A percentile compares a stretch with the other conserved stretches of the same genome.
Conservation (phyloP, 2,888 invertebrate genomes). For the Acholoe squamosa region DNA sequence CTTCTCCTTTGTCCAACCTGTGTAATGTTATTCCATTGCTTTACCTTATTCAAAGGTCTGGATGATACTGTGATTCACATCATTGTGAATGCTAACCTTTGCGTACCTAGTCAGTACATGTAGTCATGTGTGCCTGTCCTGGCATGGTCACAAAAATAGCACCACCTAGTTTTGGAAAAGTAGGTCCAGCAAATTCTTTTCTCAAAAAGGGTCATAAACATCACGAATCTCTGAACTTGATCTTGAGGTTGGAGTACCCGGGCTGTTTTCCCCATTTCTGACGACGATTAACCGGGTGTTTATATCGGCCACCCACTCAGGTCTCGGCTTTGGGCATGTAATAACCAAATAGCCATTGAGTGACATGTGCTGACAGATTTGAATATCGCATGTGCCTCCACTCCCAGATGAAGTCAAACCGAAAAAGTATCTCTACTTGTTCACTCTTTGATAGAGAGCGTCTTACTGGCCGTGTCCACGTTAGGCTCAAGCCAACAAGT, state of each 20-base stretch:
- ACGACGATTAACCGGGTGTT: neutral
- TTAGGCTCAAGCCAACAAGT: too few species aligned
- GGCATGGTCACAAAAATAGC: too few species aligned
- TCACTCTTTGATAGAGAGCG: neutral
- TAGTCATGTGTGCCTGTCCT: too few species aligned
- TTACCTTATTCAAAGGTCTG: too few species aligned
- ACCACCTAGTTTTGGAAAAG: too few species aligned
- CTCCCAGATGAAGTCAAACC: neutral
- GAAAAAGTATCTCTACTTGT: constrained; percentile 37
- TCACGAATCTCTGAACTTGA: neutral
- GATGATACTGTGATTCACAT: too few species aligned
- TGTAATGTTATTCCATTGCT: too few species aligned
- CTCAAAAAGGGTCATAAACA: neutral
- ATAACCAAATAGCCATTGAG: neutral
- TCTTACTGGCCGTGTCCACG: too few species aligned
- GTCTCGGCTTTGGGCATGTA: neutral
- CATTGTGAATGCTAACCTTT: too few species aligned
- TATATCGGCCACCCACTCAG: neutral
- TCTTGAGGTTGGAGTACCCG: neutral
- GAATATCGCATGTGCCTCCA: neutral
- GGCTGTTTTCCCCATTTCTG: neutral
- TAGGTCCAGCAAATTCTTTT: neutral
- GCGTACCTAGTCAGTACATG: too few species aligned
- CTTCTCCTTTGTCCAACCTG: too few species aligned
- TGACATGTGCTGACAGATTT: neutral